Evolutionary conservation across 2,113 vertebrate species (phyloP).

Genomic region (Otis tarda): DNA sequence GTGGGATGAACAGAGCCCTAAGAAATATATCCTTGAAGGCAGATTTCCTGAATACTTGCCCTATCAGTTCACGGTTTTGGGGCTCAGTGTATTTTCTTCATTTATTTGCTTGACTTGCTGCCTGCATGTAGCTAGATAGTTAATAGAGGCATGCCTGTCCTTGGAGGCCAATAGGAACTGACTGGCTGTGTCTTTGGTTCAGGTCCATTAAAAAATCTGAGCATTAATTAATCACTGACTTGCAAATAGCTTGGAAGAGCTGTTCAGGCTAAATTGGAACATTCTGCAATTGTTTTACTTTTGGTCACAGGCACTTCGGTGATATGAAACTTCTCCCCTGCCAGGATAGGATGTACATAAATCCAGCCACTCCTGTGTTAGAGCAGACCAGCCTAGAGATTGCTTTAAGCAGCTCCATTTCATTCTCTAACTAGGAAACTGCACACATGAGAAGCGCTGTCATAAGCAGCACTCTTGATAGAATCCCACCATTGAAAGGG

Average conservation of each 20-base stretch:
- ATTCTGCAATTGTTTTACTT: conserved; percentile 28
- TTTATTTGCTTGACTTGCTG: conserved; percentile 43
- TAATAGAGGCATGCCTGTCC: conserved; percentile 27
- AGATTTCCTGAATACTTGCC: not conserved
- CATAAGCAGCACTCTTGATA: not conserved
- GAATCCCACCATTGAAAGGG: not conserved
- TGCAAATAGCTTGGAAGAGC: conserved; percentile 38
- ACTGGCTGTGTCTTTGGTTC: conserved; percentile 52
- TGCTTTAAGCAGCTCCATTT: not conserved
- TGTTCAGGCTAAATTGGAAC: conserved; percentile 1
- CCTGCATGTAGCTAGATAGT: not conserved
- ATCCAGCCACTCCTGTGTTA: not conserved
- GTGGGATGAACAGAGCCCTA: not conserved
- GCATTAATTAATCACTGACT: conserved; percentile 62
- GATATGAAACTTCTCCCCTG: conserved; percentile 12
- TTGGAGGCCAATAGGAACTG: conserved; percentile 35
- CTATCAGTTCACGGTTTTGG: not conserved
- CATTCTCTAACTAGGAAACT: not conserved
- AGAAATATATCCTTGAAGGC: not conserved
- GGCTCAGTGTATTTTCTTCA: not conserved
- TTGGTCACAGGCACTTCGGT: not conserved
- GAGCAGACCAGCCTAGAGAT: not conserved
- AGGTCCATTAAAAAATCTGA: conserved; percentile 45
- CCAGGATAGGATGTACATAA: not conserved
- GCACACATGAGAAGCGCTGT: not conserved